Conservation (phyloP, 2,888 invertebrate species). For the Anoncus sp. region DNA sequence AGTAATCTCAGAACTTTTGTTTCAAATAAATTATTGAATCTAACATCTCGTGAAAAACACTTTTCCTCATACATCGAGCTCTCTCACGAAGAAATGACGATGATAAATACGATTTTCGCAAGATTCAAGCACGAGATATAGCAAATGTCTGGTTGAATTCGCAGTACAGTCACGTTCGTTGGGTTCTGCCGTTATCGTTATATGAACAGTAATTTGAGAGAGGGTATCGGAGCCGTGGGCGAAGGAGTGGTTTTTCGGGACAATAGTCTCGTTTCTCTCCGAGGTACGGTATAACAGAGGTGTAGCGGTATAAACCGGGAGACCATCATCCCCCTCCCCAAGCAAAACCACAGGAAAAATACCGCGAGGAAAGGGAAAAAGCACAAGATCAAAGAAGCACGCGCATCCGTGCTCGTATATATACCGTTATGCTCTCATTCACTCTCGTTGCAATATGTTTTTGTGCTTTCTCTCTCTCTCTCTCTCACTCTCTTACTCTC, state of each 20-base stretch:
- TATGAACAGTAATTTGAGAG: slow-evolving; percentile 34
- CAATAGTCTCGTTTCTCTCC: slow-evolving; percentile 43
- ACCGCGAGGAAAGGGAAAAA: slow-evolving; percentile 27
- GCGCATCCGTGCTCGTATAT: slow-evolving; percentile 27
- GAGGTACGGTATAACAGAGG: slow-evolving; percentile 22
- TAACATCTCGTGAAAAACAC: not conserved
- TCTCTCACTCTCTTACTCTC: not conserved
- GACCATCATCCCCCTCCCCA: not conserved
- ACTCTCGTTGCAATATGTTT: slow-evolving; percentile 13
- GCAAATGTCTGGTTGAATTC: slow-evolving; percentile 19
- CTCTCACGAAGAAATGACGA: slow-evolving; percentile 5
- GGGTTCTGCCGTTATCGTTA: slow-evolving; percentile 38
- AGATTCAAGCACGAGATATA: slow-evolving; percentile 7
- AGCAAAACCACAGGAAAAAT: slow-evolving; percentile 35
- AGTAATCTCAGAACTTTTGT: not conserved
- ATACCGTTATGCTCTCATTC: slow-evolving; percentile 39
- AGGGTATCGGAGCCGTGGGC: slow-evolving; percentile 20
- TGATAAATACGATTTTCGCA: slow-evolving; percentile 16
- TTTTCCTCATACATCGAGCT: not conserved
- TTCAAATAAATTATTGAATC: not conserved
- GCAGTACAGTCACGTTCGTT: slow-evolving; percentile 44
- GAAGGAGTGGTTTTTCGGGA: slow-evolving; percentile 47
- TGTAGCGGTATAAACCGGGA: slow-evolving; percentile 28
- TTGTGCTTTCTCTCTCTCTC: slow-evolving; percentile 3
- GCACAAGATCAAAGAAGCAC: slow-evolving; percentile 46